Percentiles rank a stretch among this genome's conserved stretches.
Conservation (phyloP, 2,888 invertebrate genomes). For the Drosophila meridionalis region DNA sequence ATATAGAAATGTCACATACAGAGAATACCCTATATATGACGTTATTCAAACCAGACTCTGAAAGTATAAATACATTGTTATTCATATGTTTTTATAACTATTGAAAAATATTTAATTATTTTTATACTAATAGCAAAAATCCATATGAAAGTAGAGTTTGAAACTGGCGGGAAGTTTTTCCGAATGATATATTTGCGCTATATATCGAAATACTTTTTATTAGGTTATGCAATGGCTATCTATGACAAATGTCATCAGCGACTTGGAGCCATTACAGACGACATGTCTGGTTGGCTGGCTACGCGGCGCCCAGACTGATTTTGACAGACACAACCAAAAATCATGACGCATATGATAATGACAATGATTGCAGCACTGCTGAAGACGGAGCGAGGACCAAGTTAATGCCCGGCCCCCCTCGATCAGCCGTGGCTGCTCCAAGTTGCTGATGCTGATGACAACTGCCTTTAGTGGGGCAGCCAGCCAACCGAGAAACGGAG, state of each 20-base stretch:
- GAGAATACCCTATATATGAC: too few species aligned
- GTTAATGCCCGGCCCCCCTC: slow-evolving; percentile 16
- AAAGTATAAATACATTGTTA: too few species aligned
- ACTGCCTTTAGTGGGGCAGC: slow-evolving; percentile 50
- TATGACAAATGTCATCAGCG: slow-evolving; percentile 54
- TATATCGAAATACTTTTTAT: slow-evolving; percentile 1
- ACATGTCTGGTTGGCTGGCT: slow-evolving; percentile 30
- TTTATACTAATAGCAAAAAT: neutral
- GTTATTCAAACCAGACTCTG: too few species aligned
- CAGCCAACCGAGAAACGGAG: slow-evolving; percentile 55
- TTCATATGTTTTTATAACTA: too few species aligned
- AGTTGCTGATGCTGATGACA: slow-evolving; percentile 58
- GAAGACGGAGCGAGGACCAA: slow-evolving; percentile 21
- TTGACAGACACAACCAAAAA: slow-evolving; percentile 59
- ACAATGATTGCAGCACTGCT: slow-evolving; percentile 68
- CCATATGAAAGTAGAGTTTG: neutral
- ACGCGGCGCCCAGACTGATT: slow-evolving; percentile 30
- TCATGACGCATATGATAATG: slow-evolving; percentile 76
- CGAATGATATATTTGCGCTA: neutral
- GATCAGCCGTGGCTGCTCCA: slow-evolving; percentile 38
- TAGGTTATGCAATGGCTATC: slow-evolving; percentile 15
- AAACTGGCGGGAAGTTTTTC: too few species aligned
- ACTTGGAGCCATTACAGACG: slow-evolving; percentile 35
- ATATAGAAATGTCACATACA: too few species aligned
- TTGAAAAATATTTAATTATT: too few species aligned